Conservation (phyloP, 2,888 invertebrate species). For the Nemapogon koenigi region DNA sequence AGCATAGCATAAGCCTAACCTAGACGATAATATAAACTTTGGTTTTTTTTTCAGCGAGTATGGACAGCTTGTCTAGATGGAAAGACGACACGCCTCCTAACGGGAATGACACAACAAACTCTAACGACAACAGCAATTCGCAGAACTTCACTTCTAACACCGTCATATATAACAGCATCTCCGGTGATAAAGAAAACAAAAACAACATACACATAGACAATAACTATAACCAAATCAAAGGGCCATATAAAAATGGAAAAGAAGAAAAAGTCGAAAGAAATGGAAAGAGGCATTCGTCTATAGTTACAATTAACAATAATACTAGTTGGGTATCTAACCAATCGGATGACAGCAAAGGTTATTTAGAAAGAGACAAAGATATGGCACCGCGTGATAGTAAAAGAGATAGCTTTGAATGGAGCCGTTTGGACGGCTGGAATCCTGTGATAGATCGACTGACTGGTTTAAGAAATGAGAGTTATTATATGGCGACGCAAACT, state of each 20-base stretch:
- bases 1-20: background rate
- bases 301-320: conserved; percentile 57
- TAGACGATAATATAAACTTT: background rate
- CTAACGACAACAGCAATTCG: conserved; percentile 41
- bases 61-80: conserved; percentile 61
- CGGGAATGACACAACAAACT: conserved; percentile 51
- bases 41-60: conserved; percentile 39
- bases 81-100: conserved; percentile 61
- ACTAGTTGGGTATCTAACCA: conserved; percentile 58
- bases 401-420: conserved; percentile 64
- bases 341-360: conserved; percentile 57
- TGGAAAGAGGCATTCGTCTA: conserved; percentile 52
- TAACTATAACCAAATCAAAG: conserved; percentile 27
- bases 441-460: conserved; percentile 89
- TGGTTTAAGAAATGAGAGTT: conserved; percentile 87
- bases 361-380: conserved; percentile 53
- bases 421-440: conserved; percentile 76
- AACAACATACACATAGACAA: conserved; percentile 24
- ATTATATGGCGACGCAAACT: conserved; percentile 82
- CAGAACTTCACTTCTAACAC: conserved; percentile 43
- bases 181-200: conserved; percentile 44
- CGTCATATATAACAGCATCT: conserved; percentile 46
- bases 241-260: conserved; percentile 21
- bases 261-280: conserved; percentile 30
- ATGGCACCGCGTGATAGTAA: conserved; percentile 53